Percentiles rank a stretch among this genome's conserved stretches.
Conservation (phyloP, 1,140 invertebrate genomes). For the Lamellibrachia luymesi region DNA sequence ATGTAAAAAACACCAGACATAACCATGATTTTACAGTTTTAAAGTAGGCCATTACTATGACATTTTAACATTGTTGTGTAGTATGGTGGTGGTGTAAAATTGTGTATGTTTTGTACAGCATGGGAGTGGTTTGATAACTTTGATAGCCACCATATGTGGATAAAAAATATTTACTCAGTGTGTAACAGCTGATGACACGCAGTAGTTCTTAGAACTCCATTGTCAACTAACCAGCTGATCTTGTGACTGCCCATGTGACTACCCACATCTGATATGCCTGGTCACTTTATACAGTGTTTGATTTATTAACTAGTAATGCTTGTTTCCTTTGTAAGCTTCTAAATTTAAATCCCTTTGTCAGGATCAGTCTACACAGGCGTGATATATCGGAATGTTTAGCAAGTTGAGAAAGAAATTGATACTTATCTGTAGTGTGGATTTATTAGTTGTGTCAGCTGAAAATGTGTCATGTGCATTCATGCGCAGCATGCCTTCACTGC, state of each 20-base stretch:
- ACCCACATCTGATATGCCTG: constrained; percentile 3
- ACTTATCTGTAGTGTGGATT: background rate
- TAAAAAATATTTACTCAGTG: background rate
- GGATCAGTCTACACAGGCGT: background rate
- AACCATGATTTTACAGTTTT: background rate
- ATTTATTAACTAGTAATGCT: background rate
- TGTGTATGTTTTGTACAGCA: background rate
- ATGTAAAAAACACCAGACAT: background rate
- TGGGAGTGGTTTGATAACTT: background rate
- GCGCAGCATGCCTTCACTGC: background rate
- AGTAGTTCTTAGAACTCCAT: background rate
- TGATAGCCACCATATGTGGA: background rate
- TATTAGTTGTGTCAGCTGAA: background rate
- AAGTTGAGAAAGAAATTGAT: background rate
- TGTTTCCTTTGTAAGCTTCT: background rate
- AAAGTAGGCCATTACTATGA: background rate
- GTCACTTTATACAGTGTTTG: background rate
- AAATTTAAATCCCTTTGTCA: background rate
- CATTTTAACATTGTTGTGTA: background rate
- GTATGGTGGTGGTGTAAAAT: background rate
- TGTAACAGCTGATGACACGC: background rate
- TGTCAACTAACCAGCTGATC: background rate
- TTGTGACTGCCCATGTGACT: background rate
- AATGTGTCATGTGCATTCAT: background rate
- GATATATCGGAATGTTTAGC: background rate